Evolutionary conservation across 1,140 invertebrate genomes (phyloP), one percentile per base, ranked within the genome.

Genomic region (Solen grandis): DNA sequence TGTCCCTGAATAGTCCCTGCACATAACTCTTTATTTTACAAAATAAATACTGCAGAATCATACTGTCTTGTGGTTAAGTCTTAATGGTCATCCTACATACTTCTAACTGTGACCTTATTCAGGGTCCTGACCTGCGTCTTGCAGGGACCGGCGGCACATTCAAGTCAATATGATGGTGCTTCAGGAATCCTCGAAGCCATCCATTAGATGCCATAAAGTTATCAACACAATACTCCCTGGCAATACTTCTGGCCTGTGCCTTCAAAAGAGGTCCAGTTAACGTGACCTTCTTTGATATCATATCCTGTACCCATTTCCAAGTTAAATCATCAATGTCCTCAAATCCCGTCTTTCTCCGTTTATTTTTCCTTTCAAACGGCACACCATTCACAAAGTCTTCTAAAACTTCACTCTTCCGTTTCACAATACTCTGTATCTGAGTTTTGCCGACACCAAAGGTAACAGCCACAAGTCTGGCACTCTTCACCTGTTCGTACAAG

Each of bases 231-330:
- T n/a, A n/a, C n/a, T 83, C 76, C 1, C n/a, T n/a, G 5, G 81
- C 80, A 80, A 83, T 77, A 70, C 74, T 60, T 14, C 75, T 33
- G 1, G 79, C 81, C 50, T 77, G 73, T 35, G 54, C 54, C 55
- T 76, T 27, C 25, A 82, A n/a, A 2, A 84, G 59, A 0, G 82
- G 74, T 22, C 84, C 84, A 22, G 59, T 65, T 8, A 83, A 60
- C 46, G 59, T 55, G 16, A 79, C 27, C 16, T 62, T 35, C 46
- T 72, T 14, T 8, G 25, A 22, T 0, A 19, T 60, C 4, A 52
- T 68, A 75, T 74, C 38, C 8, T 77, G 41, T 25, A 84, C 76
- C 73, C 78, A 84, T 22, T 76, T 22, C 10, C 41, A 63, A 14
- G 22, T 27, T 3, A 82, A 29, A 4, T 72, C 52, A 25, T 84